Conservation (phyloP, 2,113 vertebrate genomes). For the Gavialis gangeticus region DNA sequence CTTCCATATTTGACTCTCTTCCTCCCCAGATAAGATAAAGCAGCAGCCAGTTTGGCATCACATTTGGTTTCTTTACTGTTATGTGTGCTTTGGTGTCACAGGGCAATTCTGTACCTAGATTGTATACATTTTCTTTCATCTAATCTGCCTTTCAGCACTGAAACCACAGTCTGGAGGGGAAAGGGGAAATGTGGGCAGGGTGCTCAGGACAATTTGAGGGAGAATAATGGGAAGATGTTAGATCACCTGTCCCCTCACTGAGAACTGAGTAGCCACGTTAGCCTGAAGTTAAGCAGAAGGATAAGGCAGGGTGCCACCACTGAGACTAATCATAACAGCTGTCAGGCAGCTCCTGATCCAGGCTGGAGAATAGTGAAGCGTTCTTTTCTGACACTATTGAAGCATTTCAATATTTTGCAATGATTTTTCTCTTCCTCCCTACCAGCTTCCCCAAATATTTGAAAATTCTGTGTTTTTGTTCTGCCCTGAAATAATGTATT, state of each 20-base stretch:
- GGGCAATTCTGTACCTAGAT: rapidly evolving
- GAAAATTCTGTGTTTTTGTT: neutral
- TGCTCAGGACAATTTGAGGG: neutral
- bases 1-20: neutral
- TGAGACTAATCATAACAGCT: too few species aligned
- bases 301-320: too few species aligned
- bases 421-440: neutral
- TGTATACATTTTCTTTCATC: neutral
- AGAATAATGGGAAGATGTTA: too few species aligned
- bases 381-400: neutral
- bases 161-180: too few species aligned
- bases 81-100: neutral
- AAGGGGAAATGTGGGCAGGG: neutral
- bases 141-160: neutral
- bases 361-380: neutral
- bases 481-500: neutral
- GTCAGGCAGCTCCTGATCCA: neutral
- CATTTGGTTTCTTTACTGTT: rapidly evolving
- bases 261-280: too few species aligned
- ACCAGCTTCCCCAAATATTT: neutral
- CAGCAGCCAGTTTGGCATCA: rapidly evolving
- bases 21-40: neutral
- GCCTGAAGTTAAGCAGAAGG: too few species aligned
- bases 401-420: slow-evolving; percentile 11
- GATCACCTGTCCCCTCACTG: neutral